Evolutionary conservation across 2,113 vertebrate species (phyloP).

Genomic region (Macquaria australasica): DNA sequence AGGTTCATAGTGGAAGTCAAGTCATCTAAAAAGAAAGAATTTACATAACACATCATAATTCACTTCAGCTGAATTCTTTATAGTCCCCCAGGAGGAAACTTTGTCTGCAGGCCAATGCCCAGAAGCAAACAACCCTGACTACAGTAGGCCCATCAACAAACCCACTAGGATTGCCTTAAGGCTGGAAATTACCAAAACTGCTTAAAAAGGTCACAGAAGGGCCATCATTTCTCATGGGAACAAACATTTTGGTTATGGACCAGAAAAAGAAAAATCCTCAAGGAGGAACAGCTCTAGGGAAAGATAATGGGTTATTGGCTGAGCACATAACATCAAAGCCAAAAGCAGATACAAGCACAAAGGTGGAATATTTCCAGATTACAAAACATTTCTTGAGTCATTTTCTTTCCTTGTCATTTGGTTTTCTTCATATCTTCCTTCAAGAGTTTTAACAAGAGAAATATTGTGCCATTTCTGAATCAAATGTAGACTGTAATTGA

Average conservation of each 20-base stretch:
- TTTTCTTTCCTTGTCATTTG: background rate
- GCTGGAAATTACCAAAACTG: conserved; percentile 29
- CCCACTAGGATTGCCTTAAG: conserved; percentile 16
- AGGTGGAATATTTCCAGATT: conserved; percentile 4
- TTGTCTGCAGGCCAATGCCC: conserved; percentile 9
- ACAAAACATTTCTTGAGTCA: background rate
- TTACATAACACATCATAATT: conserved; percentile 40
- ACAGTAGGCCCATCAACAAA: conserved; percentile 35
- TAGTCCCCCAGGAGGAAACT: conserved; percentile 37
- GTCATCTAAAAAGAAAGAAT: conserved; percentile 13
- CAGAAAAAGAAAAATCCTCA: conserved; percentile 19
- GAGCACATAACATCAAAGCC: background rate
- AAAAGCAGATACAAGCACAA: conserved; percentile 10
- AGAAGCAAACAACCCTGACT: conserved; percentile 45
- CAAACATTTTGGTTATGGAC: conserved; percentile 40
- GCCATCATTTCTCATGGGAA: conserved; percentile 58
- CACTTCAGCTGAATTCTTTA: conserved; percentile 32
- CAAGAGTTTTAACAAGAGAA: conserved; percentile 13
- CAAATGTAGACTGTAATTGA: conserved; percentile 34
- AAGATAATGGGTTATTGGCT: background rate
- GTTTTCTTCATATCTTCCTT: background rate
- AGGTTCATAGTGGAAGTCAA: conserved; percentile 10
- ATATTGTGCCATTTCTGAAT: conserved; percentile 33
- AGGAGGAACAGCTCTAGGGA: background rate
- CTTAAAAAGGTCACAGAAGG: conserved; percentile 43